Evolutionary conservation across 1,140 invertebrate species (phyloP).

Genomic region (Copidosoma floridanum): DNA sequence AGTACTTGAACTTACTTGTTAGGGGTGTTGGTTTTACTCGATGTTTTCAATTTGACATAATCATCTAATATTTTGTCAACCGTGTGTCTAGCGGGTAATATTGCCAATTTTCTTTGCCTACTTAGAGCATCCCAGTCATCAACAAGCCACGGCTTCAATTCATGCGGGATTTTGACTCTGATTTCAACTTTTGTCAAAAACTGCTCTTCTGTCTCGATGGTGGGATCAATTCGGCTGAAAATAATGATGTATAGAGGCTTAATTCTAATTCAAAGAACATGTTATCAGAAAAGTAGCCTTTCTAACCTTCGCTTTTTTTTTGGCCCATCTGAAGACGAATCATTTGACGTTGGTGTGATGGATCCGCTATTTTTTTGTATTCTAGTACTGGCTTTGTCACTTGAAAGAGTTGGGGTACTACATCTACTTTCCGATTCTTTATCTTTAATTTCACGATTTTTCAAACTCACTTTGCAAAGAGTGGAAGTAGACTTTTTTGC

Average conservation of each 20-base stretch:
- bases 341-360: conserved; percentile 52
- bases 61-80: conserved; percentile 88
- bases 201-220: conserved; percentile 73
- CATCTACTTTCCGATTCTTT: conserved; percentile 64
- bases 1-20: conserved; percentile 74
- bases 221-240: conserved; percentile 61
- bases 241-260: neutral
- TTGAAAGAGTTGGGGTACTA: conserved; percentile 60
- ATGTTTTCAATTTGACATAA: conserved; percentile 81
- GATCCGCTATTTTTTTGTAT: conserved; percentile 41
- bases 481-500: conserved; percentile 45
- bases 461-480: conserved; percentile 46
- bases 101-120: conserved; percentile 82
- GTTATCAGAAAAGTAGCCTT: neutral
- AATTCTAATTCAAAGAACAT: neutral
- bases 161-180: conserved; percentile 91
- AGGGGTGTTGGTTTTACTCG: conserved; percentile 74
- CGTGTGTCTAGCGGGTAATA: conserved; percentile 80
- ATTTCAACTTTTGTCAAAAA: conserved; percentile 81
- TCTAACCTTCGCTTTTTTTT: conserved; percentile 52
- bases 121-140: conserved; percentile 95
- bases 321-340: conserved; percentile 47
- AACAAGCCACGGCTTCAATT: conserved; percentile 88
- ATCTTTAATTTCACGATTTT: conserved; percentile 39
- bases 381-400: conserved; percentile 43